These are phyloP conservation scores for Ardeotis arabs DNA, from an alignment of 2,113 vertebrate genomes.

Conservation along the genomic window DNA sequence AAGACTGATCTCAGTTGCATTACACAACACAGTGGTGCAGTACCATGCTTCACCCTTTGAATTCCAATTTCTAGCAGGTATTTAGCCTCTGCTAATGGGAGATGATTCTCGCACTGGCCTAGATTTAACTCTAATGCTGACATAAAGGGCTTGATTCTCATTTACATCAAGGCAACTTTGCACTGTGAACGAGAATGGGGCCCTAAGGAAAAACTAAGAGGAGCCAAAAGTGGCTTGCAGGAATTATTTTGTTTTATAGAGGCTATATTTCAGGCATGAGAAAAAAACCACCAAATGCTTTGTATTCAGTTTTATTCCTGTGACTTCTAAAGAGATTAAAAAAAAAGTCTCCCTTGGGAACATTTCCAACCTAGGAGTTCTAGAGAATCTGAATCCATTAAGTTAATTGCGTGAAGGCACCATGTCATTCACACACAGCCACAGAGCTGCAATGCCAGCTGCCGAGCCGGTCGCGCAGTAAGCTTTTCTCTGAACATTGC, in stretches of 20 bases:
- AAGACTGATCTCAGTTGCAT: neutral
- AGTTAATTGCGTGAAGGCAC: neutral
- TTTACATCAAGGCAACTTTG: neutral
- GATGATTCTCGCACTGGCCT: neutral
- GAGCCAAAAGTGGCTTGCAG: neutral
- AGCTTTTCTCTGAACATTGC: neutral
- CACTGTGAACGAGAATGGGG: neutral
- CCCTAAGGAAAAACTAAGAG: neutral
- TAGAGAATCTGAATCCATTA: slow-evolving; percentile 20
- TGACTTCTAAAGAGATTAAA: neutral
- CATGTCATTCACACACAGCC: neutral
- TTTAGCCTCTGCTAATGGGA: neutral
- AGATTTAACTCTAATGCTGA: neutral
- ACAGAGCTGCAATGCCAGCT: neutral
- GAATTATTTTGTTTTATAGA: neutral
- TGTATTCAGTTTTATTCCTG: neutral
- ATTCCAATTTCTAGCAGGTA: neutral
- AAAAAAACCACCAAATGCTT: neutral
- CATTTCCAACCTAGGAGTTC: neutral
- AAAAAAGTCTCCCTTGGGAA: neutral
- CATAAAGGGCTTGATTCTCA: neutral
- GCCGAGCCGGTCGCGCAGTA: neutral
- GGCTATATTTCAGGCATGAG: neutral
- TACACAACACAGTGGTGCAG: neutral
- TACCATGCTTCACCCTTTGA: neutral